These are phyloP conservation scores for Heterodera carotae DNA, from an alignment of 1,140 invertebrate species.

Conservation along the genomic window DNA sequence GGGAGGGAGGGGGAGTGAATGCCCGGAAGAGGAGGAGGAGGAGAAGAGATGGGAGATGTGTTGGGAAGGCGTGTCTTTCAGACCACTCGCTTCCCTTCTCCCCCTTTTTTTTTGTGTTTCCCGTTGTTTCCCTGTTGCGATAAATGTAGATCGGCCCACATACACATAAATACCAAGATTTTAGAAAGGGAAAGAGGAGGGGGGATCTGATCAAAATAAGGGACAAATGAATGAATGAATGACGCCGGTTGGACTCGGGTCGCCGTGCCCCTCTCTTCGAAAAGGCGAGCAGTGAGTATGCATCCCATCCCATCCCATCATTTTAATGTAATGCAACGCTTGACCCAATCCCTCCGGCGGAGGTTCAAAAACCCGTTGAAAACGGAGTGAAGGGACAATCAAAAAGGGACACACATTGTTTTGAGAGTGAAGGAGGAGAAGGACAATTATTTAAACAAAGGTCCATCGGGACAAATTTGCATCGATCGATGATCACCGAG, in stretches of 20 bases:
- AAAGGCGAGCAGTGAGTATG: neutral
- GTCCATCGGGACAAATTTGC: constrained; percentile 2
- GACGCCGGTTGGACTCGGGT: neutral
- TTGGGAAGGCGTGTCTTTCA: too few species aligned
- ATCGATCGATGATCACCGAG: neutral
- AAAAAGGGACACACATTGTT: neutral
- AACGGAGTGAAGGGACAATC: neutral
- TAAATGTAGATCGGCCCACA: too few species aligned
- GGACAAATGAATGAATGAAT: neutral
- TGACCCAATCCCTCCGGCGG: neutral
- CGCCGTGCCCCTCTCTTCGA: neutral
- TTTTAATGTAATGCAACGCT: neutral
- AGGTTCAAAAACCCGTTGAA: neutral
- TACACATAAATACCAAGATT: too few species aligned
- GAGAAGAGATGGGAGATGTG: too few species aligned
- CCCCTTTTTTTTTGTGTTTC: too few species aligned
- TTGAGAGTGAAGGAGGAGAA: neutral
- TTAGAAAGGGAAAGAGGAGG: too few species aligned
- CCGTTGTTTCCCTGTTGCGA: too few species aligned
- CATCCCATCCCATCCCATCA: too few species aligned
- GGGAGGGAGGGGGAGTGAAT: neutral
- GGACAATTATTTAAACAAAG: neutral
- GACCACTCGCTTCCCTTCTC: too few species aligned
- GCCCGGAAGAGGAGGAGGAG: neutral
- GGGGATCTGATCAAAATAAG: neutral